These are phyloP conservation scores for Leptinotarsa peninsularis DNA, from an alignment of 2,888 invertebrate genomes.

Conservation along the genomic window DNA sequence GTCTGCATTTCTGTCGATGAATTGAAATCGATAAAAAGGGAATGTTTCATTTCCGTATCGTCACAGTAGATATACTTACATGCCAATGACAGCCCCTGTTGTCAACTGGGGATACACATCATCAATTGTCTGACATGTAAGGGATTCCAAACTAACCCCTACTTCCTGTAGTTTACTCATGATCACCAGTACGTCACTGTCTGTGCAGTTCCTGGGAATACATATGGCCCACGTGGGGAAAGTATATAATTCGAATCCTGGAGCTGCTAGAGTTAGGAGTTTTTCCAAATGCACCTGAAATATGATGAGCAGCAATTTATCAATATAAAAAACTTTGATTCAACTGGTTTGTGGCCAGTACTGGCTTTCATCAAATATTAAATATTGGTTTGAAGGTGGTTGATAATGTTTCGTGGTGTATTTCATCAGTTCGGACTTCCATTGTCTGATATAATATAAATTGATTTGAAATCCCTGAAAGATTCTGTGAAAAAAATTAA, in stretches of 20 bases:
- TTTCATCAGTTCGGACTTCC: too few relatives aligned
- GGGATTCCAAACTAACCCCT: not conserved
- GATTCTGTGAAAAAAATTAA: too few relatives aligned
- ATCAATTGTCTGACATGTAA: constrained; percentile 45
- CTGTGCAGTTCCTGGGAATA: constrained; percentile 38
- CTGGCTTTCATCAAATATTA: too few relatives aligned
- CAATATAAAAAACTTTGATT: too few relatives aligned
- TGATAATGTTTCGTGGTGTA: too few relatives aligned
- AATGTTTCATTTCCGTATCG: not conserved
- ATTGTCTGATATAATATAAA: too few relatives aligned
- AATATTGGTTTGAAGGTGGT: too few relatives aligned
- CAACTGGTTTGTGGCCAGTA: too few relatives aligned
- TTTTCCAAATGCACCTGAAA: not conserved
- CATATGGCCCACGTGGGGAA: constrained; percentile 41
- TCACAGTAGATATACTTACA: constrained; percentile 40
- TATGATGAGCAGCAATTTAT: too few relatives aligned
- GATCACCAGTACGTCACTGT: constrained; percentile 65
- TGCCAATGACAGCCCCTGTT: constrained; percentile 43
- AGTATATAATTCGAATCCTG: not conserved
- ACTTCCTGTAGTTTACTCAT: constrained; percentile 43
- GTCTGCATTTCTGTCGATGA: too few relatives aligned
- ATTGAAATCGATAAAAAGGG: too few relatives aligned
- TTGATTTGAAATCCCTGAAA: too few relatives aligned
- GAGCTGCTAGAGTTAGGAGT: not conserved
- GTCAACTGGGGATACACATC: constrained; percentile 44